A percentile compares a stretch with the other conserved stretches of the same genome.
phyloP scores from a whole-genome alignment of 2,797 vertebrate species.

The Lerista edwardsae region DNA sequence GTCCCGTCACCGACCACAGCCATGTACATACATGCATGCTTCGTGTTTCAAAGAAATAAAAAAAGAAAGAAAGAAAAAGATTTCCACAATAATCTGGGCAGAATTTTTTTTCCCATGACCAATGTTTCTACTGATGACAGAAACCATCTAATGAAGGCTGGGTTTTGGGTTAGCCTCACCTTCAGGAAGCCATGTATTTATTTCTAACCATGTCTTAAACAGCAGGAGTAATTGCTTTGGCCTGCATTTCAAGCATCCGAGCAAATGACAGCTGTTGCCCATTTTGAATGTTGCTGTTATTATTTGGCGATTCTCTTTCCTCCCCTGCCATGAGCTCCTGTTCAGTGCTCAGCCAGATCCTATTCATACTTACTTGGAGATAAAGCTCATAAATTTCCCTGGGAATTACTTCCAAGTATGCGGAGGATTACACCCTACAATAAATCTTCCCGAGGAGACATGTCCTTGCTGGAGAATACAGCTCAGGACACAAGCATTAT shows the following conservation, averaged over 20 bases:
- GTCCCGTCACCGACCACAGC: too few species aligned
- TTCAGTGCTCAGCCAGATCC: too few species aligned
- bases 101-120: not conserved
- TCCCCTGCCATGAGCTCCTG: not conserved
- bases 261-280: not conserved
- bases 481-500: not conserved
- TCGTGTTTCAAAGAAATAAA: too few species aligned
- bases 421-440: not conserved
- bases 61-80: too few species aligned
- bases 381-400: not conserved
- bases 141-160: not conserved
- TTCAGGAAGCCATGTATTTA: not conserved
- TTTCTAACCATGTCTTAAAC: not conserved
- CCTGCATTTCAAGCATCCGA: not conserved
- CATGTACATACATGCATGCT: too few species aligned
- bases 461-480: slow-evolving; percentile 1
- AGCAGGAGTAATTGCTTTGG: not conserved
- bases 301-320: not conserved
- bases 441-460: not conserved
- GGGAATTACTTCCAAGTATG: not conserved
- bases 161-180: not conserved
- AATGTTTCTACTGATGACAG: not conserved
- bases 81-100: too few species aligned
- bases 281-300: not conserved
- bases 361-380: not conserved